Evolutionary conservation across 2,113 vertebrate species (phyloP).

Genomic region (Catharus minimus): DNA sequence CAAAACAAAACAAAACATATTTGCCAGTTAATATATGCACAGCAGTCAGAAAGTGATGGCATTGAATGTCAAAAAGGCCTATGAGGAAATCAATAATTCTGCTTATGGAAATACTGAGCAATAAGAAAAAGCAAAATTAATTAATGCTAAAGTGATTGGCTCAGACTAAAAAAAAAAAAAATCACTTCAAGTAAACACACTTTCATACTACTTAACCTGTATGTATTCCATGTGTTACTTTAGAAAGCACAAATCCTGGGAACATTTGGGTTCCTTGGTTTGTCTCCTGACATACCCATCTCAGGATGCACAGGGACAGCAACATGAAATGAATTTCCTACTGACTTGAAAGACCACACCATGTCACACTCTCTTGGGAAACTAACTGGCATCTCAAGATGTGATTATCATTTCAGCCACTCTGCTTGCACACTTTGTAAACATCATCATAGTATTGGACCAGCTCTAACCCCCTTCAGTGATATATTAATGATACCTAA

Average conservation of each 20-base stretch:
- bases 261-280: neutral
- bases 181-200: neutral
- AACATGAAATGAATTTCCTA: neutral
- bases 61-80: neutral
- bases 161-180: neutral
- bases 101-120: neutral
- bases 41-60: neutral
- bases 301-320: accelerated
- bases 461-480: neutral
- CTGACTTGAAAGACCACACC: neutral
- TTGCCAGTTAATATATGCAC: neutral
- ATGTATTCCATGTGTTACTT: neutral
- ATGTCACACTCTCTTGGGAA: neutral
- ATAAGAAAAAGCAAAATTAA: neutral
- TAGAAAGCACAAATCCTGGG: neutral
- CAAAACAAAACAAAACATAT: neutral
- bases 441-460: neutral
- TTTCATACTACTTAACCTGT: neutral
- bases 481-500: neutral
- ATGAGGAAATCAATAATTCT: neutral
- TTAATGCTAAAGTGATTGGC: neutral
- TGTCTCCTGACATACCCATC: neutral
- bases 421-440: accelerated
- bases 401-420: neutral
- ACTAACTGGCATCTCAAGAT: neutral